Percentiles rank a stretch among this genome's conserved stretches.
Conservation (phyloP, 2,888 invertebrate species). For the Sericinus montela region DNA sequence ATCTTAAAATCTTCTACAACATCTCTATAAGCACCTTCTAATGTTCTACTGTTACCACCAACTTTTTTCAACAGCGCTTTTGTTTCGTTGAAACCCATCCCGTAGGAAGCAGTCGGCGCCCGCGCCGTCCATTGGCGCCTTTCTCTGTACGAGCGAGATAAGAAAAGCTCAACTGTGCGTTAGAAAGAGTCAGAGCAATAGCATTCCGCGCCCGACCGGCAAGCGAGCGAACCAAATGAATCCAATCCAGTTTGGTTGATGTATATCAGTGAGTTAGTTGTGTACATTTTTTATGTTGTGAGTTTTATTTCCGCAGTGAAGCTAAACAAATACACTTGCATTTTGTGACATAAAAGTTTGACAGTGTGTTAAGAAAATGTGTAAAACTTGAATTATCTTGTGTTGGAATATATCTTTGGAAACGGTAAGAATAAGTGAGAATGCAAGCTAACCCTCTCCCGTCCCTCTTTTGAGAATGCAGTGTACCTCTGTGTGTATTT, state of each 20-base stretch:
- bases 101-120: conserved; percentile 72
- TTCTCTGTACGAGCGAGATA: conserved; percentile 57
- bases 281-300: conserved; percentile 35
- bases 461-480: conserved; percentile 73
- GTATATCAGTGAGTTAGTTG: conserved; percentile 56
- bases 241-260: conserved; percentile 74
- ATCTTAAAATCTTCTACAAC: conserved; percentile 46
- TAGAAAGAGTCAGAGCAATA: conserved; percentile 55
- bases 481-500: conserved; percentile 51
- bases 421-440: conserved; percentile 62
- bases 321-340: conserved; percentile 59
- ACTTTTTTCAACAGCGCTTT: conserved; percentile 72
- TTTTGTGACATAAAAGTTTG: conserved; percentile 42
- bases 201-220: conserved; percentile 62
- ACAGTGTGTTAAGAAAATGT: conserved; percentile 51
- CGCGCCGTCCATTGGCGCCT: conserved; percentile 73
- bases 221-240: conserved; percentile 49
- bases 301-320: conserved; percentile 52
- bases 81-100: conserved; percentile 65
- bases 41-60: conserved; percentile 56
- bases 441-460: conserved; percentile 69
- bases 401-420: conserved; percentile 29
- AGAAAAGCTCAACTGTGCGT: conserved; percentile 26
- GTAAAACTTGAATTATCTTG: conserved; percentile 26
- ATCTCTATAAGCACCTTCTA: conserved; percentile 59